Evolutionary conservation across 1,140 invertebrate species (phyloP).

Genomic region (Drosophila subobscura): DNA sequence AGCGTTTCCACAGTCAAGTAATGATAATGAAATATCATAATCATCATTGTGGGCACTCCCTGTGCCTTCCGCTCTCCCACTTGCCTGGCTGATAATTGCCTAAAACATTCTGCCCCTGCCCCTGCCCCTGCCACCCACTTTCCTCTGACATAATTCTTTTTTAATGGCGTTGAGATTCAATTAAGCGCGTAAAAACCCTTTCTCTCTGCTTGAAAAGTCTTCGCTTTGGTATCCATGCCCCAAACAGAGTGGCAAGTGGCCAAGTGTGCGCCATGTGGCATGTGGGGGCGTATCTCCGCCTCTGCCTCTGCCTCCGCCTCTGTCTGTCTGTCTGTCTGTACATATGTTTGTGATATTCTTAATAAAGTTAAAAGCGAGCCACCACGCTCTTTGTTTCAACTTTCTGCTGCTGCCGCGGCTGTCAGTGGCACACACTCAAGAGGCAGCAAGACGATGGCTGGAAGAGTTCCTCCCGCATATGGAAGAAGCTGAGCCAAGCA

Average conservation of each 20-base stretch:
- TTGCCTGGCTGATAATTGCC: constrained; percentile 43
- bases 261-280: background rate
- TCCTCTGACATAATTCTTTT: constrained; percentile 61
- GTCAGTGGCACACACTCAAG: constrained; percentile 61
- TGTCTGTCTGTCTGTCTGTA: background rate
- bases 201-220: constrained; percentile 53
- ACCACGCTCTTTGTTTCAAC: constrained; percentile 62
- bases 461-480: constrained; percentile 4
- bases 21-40: constrained; percentile 64
- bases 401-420: constrained; percentile 72
- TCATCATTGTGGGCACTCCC: constrained; percentile 25
- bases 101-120: constrained; percentile 11
- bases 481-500: background rate
- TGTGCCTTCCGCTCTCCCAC: background rate
- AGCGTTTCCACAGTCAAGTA: constrained; percentile 37
- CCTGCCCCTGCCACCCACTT: constrained; percentile 10
- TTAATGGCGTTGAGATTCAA: constrained; percentile 78
- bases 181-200: constrained; percentile 60
- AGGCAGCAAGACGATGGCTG: background rate
- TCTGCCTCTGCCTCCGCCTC: too few relatives aligned
- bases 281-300: constrained; percentile 21
- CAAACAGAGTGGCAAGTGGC: too few relatives aligned
- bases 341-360: constrained; percentile 76
- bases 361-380: constrained; percentile 71
- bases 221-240: constrained; percentile 9